Evolutionary conservation across 2,888 invertebrate species (phyloP).

Genomic region (Cephus pulcher): DNA sequence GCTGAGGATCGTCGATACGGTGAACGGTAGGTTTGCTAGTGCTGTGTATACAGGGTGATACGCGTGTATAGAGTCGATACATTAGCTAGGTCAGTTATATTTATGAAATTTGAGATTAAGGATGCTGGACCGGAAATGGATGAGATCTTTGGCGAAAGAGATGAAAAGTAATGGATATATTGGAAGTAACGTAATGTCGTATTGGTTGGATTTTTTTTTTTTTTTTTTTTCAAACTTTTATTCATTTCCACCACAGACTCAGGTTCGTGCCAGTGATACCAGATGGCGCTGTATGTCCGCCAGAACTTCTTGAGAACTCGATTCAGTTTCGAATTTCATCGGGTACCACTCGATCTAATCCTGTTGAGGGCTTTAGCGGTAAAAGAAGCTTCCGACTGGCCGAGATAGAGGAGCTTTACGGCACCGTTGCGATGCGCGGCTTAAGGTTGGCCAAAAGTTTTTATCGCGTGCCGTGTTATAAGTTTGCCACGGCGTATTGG

Average conservation of each 20-base stretch:
- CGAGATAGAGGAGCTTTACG: background rate
- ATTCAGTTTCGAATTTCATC: background rate
- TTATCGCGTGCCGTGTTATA: background rate
- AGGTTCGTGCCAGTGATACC: no score
- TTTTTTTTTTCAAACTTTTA: no score
- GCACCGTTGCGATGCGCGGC: background rate
- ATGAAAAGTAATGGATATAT: no score
- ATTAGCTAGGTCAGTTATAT: no score
- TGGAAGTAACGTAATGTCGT: no score
- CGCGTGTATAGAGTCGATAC: background rate
- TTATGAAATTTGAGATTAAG: no score
- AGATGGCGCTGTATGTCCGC: background rate
- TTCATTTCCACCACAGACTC: no score
- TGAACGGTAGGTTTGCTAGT: background rate
- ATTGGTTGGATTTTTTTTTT: no score
- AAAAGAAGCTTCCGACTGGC: background rate
- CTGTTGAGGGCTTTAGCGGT: background rate
- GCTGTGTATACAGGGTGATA: background rate
- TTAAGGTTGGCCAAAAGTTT: background rate
- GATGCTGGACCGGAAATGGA: no score
- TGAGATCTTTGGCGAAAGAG: no score
- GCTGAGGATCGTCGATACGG: background rate
- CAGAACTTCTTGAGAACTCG: background rate
- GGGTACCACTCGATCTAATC: slow-evolving; percentile 1
- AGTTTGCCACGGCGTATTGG: background rate